phyloP scores from a whole-genome alignment of 1,140 invertebrate genomes.

The Drosophila pallidifrons region DNA sequence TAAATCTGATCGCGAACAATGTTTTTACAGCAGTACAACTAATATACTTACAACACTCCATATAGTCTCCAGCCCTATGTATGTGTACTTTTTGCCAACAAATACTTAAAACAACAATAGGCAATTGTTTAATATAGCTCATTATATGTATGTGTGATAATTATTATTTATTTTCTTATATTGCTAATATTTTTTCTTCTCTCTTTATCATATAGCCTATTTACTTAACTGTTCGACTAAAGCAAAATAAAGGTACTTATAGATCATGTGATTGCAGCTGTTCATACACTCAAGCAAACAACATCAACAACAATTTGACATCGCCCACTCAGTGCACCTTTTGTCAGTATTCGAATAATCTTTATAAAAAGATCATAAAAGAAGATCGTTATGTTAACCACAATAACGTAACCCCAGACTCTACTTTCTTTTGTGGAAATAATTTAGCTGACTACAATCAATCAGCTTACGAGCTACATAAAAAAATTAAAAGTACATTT shows the following conservation, averaged over 20 bases:
- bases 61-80: no score
- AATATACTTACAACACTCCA: no score
- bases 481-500: not conserved
- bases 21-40: no score
- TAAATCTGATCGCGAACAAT: no score
- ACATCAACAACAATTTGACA: slow-evolving; percentile 78
- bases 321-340: slow-evolving; percentile 69
- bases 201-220: slow-evolving; percentile 90
- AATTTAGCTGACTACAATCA: slow-evolving; percentile 1
- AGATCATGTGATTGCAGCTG: slow-evolving; percentile 88
- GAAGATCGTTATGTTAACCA: slow-evolving; percentile 42
- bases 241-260: slow-evolving; percentile 91
- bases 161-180: not conserved
- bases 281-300: slow-evolving; percentile 69
- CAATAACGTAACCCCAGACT: slow-evolving; percentile 29
- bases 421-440: not conserved
- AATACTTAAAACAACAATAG: no score
- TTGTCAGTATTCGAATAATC: slow-evolving; percentile 66
- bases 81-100: no score
- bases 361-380: slow-evolving; percentile 54
- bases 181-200: slow-evolving; percentile 66
- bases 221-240: slow-evolving; percentile 90
- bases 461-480: not conserved
- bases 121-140: not conserved
- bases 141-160: not conserved